phyloP scores from a whole-genome alignment of 1,140 invertebrate species.

The Papilio helenus region DNA sequence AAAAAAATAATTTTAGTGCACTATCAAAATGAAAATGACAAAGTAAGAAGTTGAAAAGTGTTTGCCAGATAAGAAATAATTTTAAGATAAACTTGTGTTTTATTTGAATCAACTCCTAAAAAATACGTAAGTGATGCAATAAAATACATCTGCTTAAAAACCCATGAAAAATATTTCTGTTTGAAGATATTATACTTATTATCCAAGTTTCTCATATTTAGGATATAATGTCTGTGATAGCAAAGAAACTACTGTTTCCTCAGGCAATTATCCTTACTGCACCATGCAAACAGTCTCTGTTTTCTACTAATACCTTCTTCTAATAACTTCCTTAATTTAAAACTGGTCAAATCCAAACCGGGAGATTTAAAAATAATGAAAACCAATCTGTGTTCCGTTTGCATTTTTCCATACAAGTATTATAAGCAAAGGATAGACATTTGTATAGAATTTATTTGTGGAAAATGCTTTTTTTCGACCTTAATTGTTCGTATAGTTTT shows the following conservation, averaged over 20 bases:
- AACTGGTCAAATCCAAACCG: background rate
- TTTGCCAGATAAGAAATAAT: constrained; percentile 37
- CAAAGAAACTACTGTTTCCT: background rate
- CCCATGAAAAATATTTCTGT: background rate
- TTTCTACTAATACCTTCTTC: no score
- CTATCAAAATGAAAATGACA: constrained; percentile 27
- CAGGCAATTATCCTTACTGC: background rate
- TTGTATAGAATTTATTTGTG: no score
- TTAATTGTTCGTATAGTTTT: background rate
- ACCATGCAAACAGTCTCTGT: background rate
- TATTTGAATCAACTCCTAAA: background rate
- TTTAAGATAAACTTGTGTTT: constrained; percentile 38
- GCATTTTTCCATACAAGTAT: no score
- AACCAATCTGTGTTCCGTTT: no score
- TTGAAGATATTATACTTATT: background rate
- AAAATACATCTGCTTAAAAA: background rate
- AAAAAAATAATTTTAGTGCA: constrained; percentile 28
- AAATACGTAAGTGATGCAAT: background rate
- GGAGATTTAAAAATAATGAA: background rate
- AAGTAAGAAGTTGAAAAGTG: constrained; percentile 27
- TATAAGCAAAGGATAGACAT: no score
- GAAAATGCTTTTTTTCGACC: no score
- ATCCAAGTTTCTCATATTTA: background rate
- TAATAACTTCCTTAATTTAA: background rate
- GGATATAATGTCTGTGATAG: background rate